These are phyloP conservation scores for Regulus satrapa DNA, from an alignment of 2,113 vertebrate genomes.

Conservation along the genomic window DNA sequence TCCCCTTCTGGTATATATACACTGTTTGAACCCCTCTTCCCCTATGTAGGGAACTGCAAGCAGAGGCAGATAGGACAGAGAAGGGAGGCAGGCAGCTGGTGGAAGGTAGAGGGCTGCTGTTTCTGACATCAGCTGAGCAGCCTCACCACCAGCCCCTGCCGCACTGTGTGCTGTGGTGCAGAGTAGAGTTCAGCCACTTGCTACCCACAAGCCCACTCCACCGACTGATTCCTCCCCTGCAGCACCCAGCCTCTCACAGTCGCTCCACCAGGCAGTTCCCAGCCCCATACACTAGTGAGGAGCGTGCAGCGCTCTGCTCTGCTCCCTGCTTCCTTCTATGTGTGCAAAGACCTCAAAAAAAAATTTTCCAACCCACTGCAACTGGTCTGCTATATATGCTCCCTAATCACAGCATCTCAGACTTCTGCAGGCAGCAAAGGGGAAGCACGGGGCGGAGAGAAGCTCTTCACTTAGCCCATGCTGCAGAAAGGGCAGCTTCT, in stretches of 20 bases:
- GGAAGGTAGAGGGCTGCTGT: background rate
- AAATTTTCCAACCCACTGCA: background rate
- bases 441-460: background rate
- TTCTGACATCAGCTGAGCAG: background rate
- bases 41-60: background rate
- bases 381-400: background rate
- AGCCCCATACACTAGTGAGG: background rate
- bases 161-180: background rate
- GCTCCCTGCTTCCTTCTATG: background rate
- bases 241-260: background rate
- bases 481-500: background rate
- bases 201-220: background rate
- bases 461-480: background rate
- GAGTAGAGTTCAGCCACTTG: background rate
- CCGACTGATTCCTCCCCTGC: rapidly evolving
- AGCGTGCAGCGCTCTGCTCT: background rate
- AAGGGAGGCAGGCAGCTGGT: background rate
- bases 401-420: background rate
- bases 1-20: background rate
- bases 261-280: background rate
- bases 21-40: background rate
- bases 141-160: background rate
- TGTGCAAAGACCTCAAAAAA: background rate
- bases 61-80: background rate
- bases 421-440: background rate